Conservation (phyloP, 2,797 vertebrate species). For the Austrolebias charrua region DNA sequence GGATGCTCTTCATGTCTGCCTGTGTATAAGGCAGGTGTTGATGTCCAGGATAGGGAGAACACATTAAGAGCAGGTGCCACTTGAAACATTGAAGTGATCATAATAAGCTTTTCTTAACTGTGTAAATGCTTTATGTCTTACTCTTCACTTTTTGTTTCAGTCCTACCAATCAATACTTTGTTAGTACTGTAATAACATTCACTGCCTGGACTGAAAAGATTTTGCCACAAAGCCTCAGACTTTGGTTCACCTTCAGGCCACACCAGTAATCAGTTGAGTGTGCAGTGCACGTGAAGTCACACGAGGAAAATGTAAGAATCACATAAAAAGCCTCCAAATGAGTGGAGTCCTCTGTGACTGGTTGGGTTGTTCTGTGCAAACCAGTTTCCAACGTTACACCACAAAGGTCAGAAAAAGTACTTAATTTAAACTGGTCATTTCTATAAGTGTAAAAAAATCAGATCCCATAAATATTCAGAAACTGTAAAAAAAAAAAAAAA, state of each 20-base stretch:
- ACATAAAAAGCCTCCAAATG: conserved; percentile 38
- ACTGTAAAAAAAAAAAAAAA: conserved; percentile 75
- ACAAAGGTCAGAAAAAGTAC: conserved; percentile 43
- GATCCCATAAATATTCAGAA: conserved; percentile 64
- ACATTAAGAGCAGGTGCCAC: conserved; percentile 36
- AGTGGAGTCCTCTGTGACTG: conserved; percentile 37
- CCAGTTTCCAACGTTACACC: conserved; percentile 45
- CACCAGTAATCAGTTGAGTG: conserved; percentile 15
- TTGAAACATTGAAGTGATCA: conserved; percentile 36
- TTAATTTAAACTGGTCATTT: conserved; percentile 53
- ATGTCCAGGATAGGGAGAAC: conserved; percentile 25
- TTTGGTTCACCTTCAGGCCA: conserved; percentile 29
- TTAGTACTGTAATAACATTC: conserved; percentile 69
- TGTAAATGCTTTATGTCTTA: conserved; percentile 62
- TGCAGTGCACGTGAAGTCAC: conserved; percentile 24
- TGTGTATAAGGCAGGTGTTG: conserved; percentile 32
- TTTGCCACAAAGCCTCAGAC: conserved; percentile 48
- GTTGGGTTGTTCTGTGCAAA: conserved; percentile 29
- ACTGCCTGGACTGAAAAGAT: conserved; percentile 41
- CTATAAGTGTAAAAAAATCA: conserved; percentile 73
- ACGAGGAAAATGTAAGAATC: conserved; percentile 25
- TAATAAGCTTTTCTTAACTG: too few species aligned
- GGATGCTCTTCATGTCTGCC: conserved; percentile 16
- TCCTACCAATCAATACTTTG: conserved; percentile 63
- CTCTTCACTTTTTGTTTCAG: conserved; percentile 50